Conservation (phyloP, 2,888 invertebrate species). For the Pecten maximus region DNA sequence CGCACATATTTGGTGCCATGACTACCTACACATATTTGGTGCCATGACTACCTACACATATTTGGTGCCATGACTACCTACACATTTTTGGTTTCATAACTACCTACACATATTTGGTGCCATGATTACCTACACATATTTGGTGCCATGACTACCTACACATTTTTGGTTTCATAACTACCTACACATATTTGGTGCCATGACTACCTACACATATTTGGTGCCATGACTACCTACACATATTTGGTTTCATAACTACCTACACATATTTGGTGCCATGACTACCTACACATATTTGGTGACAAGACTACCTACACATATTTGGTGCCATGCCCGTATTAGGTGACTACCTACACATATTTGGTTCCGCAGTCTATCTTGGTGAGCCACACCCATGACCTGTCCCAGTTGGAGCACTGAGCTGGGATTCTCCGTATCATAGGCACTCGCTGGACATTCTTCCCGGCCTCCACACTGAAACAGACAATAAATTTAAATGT, state of each 20-base stretch:
- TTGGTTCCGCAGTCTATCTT: slow-evolving; percentile 75
- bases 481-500: neutral
- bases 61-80: too few relatives aligned
- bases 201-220: neutral
- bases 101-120: neutral
- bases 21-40: slow-evolving; percentile 75
- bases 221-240: neutral
- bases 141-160: too few relatives aligned
- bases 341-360: slow-evolving; percentile 70
- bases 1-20: neutral
- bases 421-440: slow-evolving; percentile 73
- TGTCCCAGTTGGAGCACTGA: slow-evolving; percentile 77
- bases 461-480: slow-evolving; percentile 55
- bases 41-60: slow-evolving; percentile 42
- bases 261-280: neutral
- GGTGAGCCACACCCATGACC: slow-evolving; percentile 76
- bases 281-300: neutral
- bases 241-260: neutral
- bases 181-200: slow-evolving; percentile 75
- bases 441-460: slow-evolving; percentile 63
- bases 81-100: neutral
- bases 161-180: too few relatives aligned
- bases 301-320: slow-evolving; percentile 69
- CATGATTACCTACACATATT: too few relatives aligned
- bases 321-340: slow-evolving; percentile 72